Evolutionary conservation across 2,113 vertebrate species (phyloP), one percentile per base, ranked within the genome.

Genomic region (Elephas maximus): DNA sequence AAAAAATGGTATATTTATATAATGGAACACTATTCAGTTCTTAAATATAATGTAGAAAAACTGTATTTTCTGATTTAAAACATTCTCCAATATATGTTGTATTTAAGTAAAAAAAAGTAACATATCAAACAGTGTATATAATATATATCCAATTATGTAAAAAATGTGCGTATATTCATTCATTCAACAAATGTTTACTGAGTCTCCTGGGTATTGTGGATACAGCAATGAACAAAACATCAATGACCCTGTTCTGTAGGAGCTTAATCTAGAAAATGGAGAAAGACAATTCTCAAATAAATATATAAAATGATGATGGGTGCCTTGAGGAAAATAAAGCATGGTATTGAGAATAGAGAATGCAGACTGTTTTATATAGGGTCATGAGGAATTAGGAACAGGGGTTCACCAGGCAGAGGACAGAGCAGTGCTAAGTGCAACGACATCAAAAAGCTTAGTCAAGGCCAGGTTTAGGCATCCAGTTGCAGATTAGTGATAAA

Each of bases 51-150:
- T 37, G 41, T 44, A 37, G 45, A 63, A 84, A 93, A 53, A 20
- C 5, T 69, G 2, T n/a, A 78, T 67, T 76, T 86, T 33, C 23
- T 86, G 62, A 79, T 65, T 33, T 62, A 67, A 41, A 92, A 53
- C n/a, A 51, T 81, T 90, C 33, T 86, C 37, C 7, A 77, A 73
- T 14, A 62, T 15, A 77, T 20, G 28, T 10, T 71, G 8, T 51
- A 65, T 60, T 92, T 53, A 93, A 77, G 15, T 62, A 21, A 96
- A 88, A 33, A 33, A 82, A 82, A 87, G 11, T 69, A 93, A 71
- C 57, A 15, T 41, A 21, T 23, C 10, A 81, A 51, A 69, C 5
- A 71, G 45, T 44, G 1, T 84, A 60, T 18, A 71, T 53, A 65
- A 15, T 88, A n/a, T 53, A 5, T 21, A 71, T 57, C 21, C 71